phyloP scores from a whole-genome alignment of 92 coral and sea anemone genomes.

The Micromussa lordhowensis region DNA sequence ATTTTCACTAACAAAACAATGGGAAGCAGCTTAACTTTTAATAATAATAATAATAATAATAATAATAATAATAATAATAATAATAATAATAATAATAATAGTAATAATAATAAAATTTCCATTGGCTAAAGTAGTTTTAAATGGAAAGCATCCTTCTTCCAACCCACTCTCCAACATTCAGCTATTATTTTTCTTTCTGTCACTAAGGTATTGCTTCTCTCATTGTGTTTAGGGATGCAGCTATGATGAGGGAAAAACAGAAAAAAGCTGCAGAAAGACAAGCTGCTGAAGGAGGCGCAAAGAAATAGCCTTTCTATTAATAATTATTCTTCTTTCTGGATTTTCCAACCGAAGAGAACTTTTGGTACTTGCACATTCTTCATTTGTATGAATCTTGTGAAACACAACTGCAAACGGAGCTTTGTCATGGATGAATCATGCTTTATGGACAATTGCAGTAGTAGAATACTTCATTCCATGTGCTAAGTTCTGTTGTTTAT shows the following conservation, averaged over 20 bases:
- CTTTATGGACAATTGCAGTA: not conserved
- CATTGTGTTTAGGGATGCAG: slow-evolving; percentile 64
- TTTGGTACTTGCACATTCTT: slow-evolving; percentile 3
- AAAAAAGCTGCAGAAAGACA: slow-evolving; percentile 67
- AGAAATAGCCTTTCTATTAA: not conserved
- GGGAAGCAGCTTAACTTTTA: no score
- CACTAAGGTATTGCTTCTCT: not conserved
- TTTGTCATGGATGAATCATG: not conserved
- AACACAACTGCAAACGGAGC: not conserved
- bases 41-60: no score
- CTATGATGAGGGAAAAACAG: slow-evolving; percentile 72
- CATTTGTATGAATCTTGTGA: not conserved
- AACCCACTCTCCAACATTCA: not conserved
- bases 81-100: no score
- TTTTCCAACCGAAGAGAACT: not conserved
- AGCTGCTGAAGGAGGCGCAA: slow-evolving; percentile 60
- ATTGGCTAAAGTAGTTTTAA: no score
- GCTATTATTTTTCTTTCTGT: not conserved
- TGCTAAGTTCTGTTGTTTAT: not conserved
- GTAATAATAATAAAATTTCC: no score
- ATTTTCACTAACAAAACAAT: no score
- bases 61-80: no score
- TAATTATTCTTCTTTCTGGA: not conserved
- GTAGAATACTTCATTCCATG: not conserved
- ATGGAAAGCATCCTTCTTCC: no score